A percentile compares a stretch with the other conserved stretches of the same genome.
Conservation (phyloP, 1,140 invertebrate species). For the Arion vulgaris region DNA sequence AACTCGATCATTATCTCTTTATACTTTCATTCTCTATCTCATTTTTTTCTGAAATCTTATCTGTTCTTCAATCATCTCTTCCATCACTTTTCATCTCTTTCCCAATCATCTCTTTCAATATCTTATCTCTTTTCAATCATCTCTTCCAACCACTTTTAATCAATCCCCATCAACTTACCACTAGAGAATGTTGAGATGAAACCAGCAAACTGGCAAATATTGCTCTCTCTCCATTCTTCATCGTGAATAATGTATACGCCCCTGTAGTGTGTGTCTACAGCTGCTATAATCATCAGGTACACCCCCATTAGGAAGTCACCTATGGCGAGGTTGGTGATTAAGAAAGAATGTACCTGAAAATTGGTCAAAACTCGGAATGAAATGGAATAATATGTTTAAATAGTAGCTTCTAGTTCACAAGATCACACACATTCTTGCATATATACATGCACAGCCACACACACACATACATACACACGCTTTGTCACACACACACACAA, state of each 20-base stretch:
- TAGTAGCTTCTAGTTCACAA: no score
- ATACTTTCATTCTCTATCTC: no score
- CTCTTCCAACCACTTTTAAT: no score
- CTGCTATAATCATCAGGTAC: conserved; percentile 76
- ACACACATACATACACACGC: neutral
- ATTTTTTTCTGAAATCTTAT: no score
- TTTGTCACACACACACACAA: neutral
- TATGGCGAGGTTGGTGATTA: conserved; percentile 78
- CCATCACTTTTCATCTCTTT: no score
- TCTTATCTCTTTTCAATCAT: no score
- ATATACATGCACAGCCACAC: neutral
- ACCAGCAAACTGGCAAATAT: conserved; percentile 76
- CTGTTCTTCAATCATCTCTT: no score
- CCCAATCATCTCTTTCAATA: no score
- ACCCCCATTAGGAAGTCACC: conserved; percentile 77
- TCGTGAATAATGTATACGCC: conserved; percentile 76
- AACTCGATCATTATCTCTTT: no score
- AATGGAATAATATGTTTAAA: no score
- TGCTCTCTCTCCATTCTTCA: conserved; percentile 74
- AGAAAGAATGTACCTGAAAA: conserved; percentile 76
- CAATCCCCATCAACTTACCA: no score
- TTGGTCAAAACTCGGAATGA: neutral
- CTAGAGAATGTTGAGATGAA: conserved; percentile 81
- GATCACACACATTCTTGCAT: neutral
- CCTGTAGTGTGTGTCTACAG: conserved; percentile 75